Conservation (phyloP, 2,113 vertebrate genomes). For the Calyptomena viridis region DNA sequence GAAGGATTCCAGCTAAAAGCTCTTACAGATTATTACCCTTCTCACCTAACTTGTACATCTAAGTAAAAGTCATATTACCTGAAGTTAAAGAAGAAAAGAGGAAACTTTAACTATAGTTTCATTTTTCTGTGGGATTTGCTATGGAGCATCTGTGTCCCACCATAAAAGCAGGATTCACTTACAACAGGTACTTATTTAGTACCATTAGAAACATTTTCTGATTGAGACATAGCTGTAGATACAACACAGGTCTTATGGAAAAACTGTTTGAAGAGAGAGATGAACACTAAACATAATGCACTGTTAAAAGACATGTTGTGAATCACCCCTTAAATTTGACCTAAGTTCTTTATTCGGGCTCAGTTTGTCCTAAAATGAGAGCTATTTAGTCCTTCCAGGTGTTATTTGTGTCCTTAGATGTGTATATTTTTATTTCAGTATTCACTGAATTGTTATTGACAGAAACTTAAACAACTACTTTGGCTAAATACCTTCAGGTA, state of each 20-base stretch:
- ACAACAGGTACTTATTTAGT: background rate
- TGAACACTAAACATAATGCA: background rate
- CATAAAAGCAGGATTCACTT: background rate
- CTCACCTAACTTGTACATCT: background rate
- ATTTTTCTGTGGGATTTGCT: background rate
- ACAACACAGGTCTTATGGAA: background rate
- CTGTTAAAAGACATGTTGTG: background rate
- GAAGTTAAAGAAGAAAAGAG: background rate
- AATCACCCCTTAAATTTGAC: background rate
- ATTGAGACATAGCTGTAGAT: background rate
- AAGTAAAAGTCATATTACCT: background rate
- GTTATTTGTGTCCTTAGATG: background rate
- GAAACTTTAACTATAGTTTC: background rate
- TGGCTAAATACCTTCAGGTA: background rate
- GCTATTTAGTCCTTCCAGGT: background rate
- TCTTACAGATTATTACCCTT: background rate
- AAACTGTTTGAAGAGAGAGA: background rate
- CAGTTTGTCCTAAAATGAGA: background rate
- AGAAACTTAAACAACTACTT: background rate
- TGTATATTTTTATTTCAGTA: background rate
- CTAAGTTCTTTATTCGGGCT: background rate
- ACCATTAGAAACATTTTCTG: background rate
- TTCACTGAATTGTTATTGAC: background rate
- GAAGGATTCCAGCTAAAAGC: background rate
- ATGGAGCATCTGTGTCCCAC: background rate